Percentiles rank a stretch among this genome's conserved stretches.
These are phyloP conservation scores for Diaperis boleti DNA, from an alignment of 2,888 invertebrate species.

Conservation along the genomic window DNA sequence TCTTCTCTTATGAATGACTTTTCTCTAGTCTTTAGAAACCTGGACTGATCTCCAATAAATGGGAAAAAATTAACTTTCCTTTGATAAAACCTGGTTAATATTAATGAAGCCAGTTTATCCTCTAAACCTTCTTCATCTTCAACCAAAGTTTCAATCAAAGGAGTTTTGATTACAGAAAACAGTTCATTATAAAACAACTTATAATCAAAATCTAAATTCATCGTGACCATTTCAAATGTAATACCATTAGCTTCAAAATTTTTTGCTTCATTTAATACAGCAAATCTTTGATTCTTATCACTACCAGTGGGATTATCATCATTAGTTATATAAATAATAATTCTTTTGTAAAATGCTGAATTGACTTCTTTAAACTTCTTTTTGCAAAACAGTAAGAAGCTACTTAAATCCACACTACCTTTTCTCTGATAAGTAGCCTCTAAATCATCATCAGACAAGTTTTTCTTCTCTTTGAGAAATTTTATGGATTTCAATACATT, in stretches of 20 bases:
- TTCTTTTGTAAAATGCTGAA: constrained; percentile 50
- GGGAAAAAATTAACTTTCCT: constrained; percentile 52
- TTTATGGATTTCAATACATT: constrained; percentile 53
- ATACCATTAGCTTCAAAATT: constrained; percentile 53
- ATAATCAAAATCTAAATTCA: constrained; percentile 52
- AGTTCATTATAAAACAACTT: constrained; percentile 57
- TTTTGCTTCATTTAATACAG: constrained; percentile 57
- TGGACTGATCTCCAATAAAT: constrained; percentile 47
- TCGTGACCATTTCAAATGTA: constrained; percentile 53
- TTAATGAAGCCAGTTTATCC: constrained; percentile 48
- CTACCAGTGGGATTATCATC: constrained; percentile 55
- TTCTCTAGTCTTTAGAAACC: constrained; percentile 48
- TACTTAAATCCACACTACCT: constrained; percentile 51
- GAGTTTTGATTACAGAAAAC: constrained; percentile 47
- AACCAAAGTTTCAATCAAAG: constrained; percentile 48
- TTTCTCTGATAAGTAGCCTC: constrained; percentile 49
- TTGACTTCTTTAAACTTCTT: constrained; percentile 54
- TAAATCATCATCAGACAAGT: constrained; percentile 48
- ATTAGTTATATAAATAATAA: constrained; percentile 55
- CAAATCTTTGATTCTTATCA: constrained; percentile 53
- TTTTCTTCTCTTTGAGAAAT: constrained; percentile 48
- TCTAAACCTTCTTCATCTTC: constrained; percentile 53
- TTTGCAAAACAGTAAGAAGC: constrained; percentile 55
- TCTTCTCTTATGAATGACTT: constrained; percentile 45
- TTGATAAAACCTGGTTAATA: constrained; percentile 46